Percentiles rank a stretch among this genome's conserved stretches.
Evolutionary conservation across 2,888 invertebrate species (phyloP).

Genomic region (Drosophila multiciliata): DNA sequence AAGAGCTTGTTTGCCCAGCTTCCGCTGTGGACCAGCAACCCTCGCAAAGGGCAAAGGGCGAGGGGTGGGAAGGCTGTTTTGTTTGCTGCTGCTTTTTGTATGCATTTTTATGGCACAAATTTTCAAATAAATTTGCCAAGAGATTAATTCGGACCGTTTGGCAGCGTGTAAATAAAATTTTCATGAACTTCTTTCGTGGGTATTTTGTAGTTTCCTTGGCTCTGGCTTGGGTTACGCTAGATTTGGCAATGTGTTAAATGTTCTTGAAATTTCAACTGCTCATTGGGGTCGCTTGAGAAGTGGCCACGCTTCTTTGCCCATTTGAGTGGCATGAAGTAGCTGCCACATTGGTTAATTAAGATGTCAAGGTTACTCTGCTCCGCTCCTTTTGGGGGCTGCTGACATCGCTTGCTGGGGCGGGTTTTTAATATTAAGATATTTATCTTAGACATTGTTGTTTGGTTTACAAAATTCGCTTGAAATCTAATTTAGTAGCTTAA

Average conservation of each 20-base stretch:
- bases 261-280: slow-evolving; percentile 72
- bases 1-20: slow-evolving; percentile 74
- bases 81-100: slow-evolving; percentile 46
- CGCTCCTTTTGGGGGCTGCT: slow-evolving; percentile 31
- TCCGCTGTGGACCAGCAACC: slow-evolving; percentile 7
- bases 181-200: slow-evolving; percentile 73
- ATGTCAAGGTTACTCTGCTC: slow-evolving; percentile 71
- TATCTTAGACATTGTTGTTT: not conserved
- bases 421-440: not conserved
- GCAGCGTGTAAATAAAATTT: slow-evolving; percentile 80
- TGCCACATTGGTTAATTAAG: slow-evolving; percentile 74
- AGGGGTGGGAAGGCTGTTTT: slow-evolving; percentile 34
- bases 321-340: slow-evolving; percentile 68
- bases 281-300: slow-evolving; percentile 38
- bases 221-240: slow-evolving; percentile 67
- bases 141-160: slow-evolving; percentile 81
- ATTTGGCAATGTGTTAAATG: slow-evolving; percentile 80
- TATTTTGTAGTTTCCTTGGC: slow-evolving; percentile 31
- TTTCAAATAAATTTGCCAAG: slow-evolving; percentile 79
- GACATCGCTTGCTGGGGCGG: not conserved
- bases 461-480: not conserved
- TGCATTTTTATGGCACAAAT: slow-evolving; percentile 80
- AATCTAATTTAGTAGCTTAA: not conserved
- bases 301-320: slow-evolving; percentile 58
- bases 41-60: slow-evolving; percentile 17